These are phyloP conservation scores for Chrysaora quinquecirrha DNA, from an alignment of 30 jellyfish, hydroid and myxozoan genomes.

Conservation along the genomic window DNA sequence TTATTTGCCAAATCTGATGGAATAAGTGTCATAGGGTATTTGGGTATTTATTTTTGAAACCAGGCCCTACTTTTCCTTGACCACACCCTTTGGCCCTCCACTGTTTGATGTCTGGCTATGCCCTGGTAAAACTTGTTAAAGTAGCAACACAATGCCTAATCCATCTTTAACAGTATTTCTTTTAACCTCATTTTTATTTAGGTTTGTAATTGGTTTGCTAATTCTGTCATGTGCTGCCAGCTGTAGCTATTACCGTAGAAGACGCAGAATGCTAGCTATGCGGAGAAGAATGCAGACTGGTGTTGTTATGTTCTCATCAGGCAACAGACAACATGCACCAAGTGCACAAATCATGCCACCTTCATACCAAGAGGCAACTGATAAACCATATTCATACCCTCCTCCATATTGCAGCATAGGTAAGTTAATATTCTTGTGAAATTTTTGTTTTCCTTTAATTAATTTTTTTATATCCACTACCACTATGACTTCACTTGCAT, in stretches of 20 bases:
- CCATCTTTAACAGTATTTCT: no score
- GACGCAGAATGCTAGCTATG: conserved; percentile 43
- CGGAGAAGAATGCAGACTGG: conserved; percentile 31
- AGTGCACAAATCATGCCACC: conserved; percentile 28
- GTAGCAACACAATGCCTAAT: background rate
- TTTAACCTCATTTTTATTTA: background rate
- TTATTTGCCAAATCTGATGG: background rate
- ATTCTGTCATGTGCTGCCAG: conserved; percentile 66
- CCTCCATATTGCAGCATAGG: conserved; percentile 69
- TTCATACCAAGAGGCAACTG: conserved; percentile 62
- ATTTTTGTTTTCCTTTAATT: no score
- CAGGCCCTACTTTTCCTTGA: no score
- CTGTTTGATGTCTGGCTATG: no score
- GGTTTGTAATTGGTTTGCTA: conserved; percentile 56
- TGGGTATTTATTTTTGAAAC: no score
- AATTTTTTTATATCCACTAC: no score
- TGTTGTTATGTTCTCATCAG: conserved; percentile 47
- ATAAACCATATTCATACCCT: conserved; percentile 11
- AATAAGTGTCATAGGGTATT: background rate
- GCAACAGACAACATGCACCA: conserved; percentile 49
- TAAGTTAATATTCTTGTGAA: no score
- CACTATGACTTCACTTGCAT: no score
- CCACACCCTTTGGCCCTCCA: no score
- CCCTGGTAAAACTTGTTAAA: background rate
- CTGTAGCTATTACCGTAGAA: conserved; percentile 56